phyloP scores from a whole-genome alignment of 2,797 vertebrate genomes.

The Acanthurus leucopareius region DNA sequence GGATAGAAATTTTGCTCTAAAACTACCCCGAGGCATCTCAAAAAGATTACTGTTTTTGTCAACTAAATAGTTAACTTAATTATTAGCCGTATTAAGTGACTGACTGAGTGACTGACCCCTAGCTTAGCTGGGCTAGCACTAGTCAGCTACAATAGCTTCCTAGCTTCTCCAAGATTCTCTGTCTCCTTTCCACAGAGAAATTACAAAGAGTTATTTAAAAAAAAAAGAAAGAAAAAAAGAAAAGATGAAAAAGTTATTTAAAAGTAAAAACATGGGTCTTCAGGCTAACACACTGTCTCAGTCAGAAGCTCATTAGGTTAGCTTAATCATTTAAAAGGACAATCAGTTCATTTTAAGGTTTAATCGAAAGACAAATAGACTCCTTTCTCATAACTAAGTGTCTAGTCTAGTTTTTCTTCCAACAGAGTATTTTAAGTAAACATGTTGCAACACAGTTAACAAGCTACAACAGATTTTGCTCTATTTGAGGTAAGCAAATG shows the following conservation, averaged over 20 bases:
- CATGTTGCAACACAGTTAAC: not conserved
- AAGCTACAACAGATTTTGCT: not conserved
- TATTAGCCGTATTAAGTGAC: not conserved
- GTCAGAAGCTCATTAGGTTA: not conserved
- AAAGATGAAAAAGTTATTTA: not conserved
- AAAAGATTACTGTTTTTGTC: not conserved
- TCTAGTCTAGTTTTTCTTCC: too few species aligned
- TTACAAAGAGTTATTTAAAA: too few species aligned
- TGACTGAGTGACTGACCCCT: not conserved
- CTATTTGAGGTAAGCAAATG: too few species aligned
- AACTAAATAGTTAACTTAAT: not conserved
- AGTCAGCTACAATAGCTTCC: not conserved
- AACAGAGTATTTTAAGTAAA: constrained; percentile 17
- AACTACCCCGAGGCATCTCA: not conserved
- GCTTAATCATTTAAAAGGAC: not conserved
- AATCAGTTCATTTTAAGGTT: not conserved
- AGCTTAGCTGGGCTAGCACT: not conserved
- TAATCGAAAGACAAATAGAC: not conserved
- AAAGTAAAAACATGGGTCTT: not conserved
- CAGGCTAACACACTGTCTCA: not conserved
- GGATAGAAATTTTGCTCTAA: not conserved
- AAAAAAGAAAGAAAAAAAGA: too few species aligned
- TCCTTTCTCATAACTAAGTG: not conserved
- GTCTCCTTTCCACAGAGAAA: too few species aligned
- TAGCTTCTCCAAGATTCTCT: not conserved